Conservation (phyloP, 2,888 invertebrate genomes). For the Rapana venosa region DNA sequence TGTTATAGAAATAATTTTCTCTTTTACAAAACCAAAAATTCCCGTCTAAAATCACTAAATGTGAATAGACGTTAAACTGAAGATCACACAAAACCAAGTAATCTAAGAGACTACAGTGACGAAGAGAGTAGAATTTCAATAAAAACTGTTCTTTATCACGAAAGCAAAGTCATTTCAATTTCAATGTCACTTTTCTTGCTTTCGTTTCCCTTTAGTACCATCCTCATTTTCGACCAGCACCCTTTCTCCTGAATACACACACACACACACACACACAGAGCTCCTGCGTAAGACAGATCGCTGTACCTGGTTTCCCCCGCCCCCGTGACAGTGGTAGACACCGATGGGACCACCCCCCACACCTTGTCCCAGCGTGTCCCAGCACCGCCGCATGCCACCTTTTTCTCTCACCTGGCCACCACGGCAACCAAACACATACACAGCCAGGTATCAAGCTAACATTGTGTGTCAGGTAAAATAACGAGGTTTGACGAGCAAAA, state of each 20-base stretch:
- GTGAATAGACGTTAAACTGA: too few relatives aligned
- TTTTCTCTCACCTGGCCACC: slow-evolving; percentile 68
- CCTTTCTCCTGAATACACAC: not conserved
- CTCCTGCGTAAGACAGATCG: not conserved
- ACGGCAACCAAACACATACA: not conserved
- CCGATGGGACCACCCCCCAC: slow-evolving; percentile 91
- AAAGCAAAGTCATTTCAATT: not conserved
- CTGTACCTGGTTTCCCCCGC: slow-evolving; percentile 91
- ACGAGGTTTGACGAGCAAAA: too few relatives aligned
- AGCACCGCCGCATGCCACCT: slow-evolving; percentile 81
- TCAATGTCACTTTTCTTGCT: not conserved
- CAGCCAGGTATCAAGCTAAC: not conserved
- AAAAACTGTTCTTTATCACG: not conserved
- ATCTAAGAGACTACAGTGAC: too few relatives aligned
- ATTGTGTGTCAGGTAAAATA: not conserved
- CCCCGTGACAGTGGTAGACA: slow-evolving; percentile 93
- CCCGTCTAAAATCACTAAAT: too few relatives aligned
- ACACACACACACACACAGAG: slow-evolving; percentile 14
- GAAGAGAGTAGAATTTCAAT: too few relatives aligned
- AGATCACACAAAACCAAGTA: too few relatives aligned
- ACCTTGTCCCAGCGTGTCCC: slow-evolving; percentile 95
- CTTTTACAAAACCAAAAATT: too few relatives aligned
- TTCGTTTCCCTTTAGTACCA: not conserved
- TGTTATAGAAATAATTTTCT: too few relatives aligned
- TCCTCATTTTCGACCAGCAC: not conserved